A percentile compares a stretch with the other conserved stretches of the same genome.
Evolutionary conservation across 1,140 invertebrate species (phyloP).

Genomic region (Brachionus plicatilis): DNA sequence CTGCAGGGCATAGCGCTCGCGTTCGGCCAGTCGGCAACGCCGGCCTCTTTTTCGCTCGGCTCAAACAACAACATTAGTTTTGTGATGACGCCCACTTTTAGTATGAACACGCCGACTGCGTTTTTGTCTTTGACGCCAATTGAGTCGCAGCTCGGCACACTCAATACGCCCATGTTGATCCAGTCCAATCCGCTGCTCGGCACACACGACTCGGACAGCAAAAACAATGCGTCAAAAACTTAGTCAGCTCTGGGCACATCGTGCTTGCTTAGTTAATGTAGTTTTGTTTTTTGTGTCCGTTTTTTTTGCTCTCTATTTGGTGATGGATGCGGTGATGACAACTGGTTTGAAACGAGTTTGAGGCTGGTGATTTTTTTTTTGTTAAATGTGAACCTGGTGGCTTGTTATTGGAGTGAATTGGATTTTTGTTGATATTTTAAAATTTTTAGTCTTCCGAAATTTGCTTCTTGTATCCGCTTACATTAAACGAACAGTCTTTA

Average conservation of each 20-base stretch:
- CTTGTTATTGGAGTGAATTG: neutral
- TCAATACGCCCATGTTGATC: neutral
- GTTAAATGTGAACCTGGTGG: neutral
- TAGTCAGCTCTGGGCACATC: neutral
- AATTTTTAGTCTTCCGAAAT: neutral
- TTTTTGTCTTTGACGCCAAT: neutral
- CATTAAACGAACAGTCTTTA: too few species aligned
- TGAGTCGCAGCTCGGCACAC: neutral
- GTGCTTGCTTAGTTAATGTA: neutral
- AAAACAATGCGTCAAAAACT: neutral
- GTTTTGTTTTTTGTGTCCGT: neutral
- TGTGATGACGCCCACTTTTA: constrained; percentile 11
- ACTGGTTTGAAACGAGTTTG: neutral
- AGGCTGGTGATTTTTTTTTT: neutral
- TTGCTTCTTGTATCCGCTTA: neutral
- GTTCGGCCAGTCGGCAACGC: neutral
- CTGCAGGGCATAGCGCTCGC: neutral
- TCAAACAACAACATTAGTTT: constrained; percentile 30
- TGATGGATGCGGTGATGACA: neutral
- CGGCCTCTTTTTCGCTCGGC: neutral
- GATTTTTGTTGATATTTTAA: neutral
- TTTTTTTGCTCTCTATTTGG: neutral
- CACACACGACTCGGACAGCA: neutral
- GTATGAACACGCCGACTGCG: neutral
- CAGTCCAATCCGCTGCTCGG: neutral